These are phyloP conservation scores for Periphyllus acericola DNA, from an alignment of 2,888 invertebrate genomes.

Conservation along the genomic window DNA sequence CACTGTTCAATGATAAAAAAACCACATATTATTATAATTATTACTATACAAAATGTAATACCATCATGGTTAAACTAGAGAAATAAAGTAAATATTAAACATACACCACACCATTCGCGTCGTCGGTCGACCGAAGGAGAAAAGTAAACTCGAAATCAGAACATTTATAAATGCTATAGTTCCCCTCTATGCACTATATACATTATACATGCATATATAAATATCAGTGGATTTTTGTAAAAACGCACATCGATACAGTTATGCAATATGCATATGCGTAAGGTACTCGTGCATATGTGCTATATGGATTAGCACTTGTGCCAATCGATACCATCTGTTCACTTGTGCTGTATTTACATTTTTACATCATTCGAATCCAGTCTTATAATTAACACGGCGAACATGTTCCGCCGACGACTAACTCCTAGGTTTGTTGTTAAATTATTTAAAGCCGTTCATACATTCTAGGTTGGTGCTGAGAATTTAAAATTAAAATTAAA, in stretches of 20 bases:
- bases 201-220: too few species aligned
- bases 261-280: background rate
- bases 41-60: background rate
- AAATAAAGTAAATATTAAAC: background rate
- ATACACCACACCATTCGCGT: too few species aligned
- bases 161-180: background rate
- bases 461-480: too few species aligned
- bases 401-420: background rate
- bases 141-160: background rate
- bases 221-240: too few species aligned
- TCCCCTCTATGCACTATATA: too few species aligned
- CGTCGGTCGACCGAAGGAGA: too few species aligned
- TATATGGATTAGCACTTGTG: background rate
- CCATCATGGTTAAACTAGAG: background rate
- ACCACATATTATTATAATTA: constrained; percentile 60
- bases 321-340: background rate
- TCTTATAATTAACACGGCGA: background rate
- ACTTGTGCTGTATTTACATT: background rate
- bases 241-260: too few species aligned
- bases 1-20: constrained; percentile 73
- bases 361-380: background rate
- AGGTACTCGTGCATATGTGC: too few species aligned
- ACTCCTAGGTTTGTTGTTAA: too few species aligned
- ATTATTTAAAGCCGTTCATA: background rate
- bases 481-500: too few species aligned